Evolutionary conservation across 2,888 invertebrate species (phyloP).

Genomic region (Lydus trimaculatus): DNA sequence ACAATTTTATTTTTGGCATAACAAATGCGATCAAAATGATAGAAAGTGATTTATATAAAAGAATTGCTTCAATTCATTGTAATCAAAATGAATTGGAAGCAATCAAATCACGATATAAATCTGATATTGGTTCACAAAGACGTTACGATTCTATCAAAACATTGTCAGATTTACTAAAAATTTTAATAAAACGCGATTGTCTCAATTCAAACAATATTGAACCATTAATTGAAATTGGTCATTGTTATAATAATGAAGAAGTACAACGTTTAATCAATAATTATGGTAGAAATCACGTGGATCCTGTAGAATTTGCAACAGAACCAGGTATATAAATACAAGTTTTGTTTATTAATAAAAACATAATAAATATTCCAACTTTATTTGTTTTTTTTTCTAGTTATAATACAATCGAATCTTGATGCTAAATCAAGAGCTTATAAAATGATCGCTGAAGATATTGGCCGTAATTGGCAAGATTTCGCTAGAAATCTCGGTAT

Average conservation of each 20-base stretch:
- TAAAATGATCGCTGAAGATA: constrained; percentile 38
- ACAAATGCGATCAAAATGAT: not conserved
- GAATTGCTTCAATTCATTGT: not conserved
- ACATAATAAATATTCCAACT: not conserved
- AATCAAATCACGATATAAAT: constrained; percentile 5
- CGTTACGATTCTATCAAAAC: constrained; percentile 34
- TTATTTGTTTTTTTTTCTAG: constrained; percentile 27
- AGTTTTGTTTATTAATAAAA: constrained; percentile 6
- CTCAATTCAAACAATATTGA: constrained; percentile 37
- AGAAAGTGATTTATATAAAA: not conserved
- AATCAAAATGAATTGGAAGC: not conserved
- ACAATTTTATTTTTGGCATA: too few species aligned
- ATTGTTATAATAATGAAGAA: constrained; percentile 13
- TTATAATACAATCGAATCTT: constrained; percentile 17
- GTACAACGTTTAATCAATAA: constrained; percentile 11
- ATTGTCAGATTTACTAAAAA: constrained; percentile 36
- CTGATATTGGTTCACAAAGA: constrained; percentile 43
- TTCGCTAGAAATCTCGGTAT: constrained; percentile 48
- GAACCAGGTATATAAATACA: too few species aligned
- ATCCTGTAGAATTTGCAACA: not conserved
- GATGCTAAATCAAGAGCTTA: constrained; percentile 34
- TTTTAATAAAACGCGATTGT: constrained; percentile 47
- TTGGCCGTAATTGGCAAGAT: constrained; percentile 52
- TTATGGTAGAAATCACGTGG: not conserved
- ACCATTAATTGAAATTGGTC: constrained; percentile 37